Conservation (phyloP, 2,113 vertebrate species). For the Epinephelus fuscoguttatus region DNA sequence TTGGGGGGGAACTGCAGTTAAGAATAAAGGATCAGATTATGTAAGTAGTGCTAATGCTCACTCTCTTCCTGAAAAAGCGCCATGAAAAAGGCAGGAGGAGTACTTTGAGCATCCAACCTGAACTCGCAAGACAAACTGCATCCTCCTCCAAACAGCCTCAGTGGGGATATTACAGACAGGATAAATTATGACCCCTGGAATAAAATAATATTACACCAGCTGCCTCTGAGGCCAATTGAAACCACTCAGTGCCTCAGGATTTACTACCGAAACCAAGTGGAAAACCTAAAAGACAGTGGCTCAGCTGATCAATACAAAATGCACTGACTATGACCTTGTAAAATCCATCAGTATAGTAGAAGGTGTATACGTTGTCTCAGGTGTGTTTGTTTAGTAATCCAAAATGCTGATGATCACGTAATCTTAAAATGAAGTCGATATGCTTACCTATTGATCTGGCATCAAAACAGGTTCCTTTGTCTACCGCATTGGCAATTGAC, state of each 20-base stretch:
- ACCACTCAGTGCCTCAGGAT: slow-evolving; percentile 54
- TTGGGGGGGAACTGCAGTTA: slow-evolving; percentile 7
- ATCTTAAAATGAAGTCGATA: slow-evolving; percentile 20
- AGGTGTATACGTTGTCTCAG: slow-evolving; percentile 21
- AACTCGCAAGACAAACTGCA: slow-evolving; percentile 55
- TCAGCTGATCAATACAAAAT: slow-evolving; percentile 58
- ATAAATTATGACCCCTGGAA: slow-evolving; percentile 60
- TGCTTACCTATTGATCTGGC: slow-evolving; percentile 41
- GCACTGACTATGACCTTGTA: slow-evolving; percentile 53
- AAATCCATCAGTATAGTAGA: slow-evolving; percentile 15
- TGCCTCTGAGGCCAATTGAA: slow-evolving; percentile 60
- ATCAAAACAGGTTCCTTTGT: slow-evolving; percentile 4
- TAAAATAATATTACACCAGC: slow-evolving; percentile 64
- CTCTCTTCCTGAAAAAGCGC: slow-evolving; percentile 24
- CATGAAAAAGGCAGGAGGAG: slow-evolving; percentile 1
- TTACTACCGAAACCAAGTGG: slow-evolving; percentile 54
- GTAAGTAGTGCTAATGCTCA: slow-evolving; percentile 55
- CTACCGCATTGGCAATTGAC: not conserved
- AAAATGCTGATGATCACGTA: slow-evolving; percentile 43
- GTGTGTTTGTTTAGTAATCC: slow-evolving; percentile 45
- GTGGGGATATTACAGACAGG: slow-evolving; percentile 61
- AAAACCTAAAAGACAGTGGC: slow-evolving; percentile 43
- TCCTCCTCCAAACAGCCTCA: slow-evolving; percentile 47
- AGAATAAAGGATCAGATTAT: slow-evolving; percentile 61
- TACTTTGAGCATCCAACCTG: slow-evolving; percentile 32